Percentiles rank a stretch among this genome's conserved stretches.
phyloP scores from a whole-genome alignment of 2,113 vertebrate species.

The Mormyrus lacerda region DNA sequence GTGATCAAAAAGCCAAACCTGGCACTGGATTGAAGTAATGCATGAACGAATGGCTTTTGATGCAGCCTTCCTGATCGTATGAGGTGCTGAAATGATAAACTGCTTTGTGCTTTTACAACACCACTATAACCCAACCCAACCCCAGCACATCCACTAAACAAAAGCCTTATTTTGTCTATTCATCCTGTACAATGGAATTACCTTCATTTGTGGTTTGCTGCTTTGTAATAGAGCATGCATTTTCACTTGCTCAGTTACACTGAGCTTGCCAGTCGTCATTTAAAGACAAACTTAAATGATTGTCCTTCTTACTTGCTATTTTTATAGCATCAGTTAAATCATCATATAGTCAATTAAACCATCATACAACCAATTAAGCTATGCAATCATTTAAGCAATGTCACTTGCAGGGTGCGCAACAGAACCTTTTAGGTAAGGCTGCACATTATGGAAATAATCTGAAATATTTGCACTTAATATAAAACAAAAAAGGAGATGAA shows the following conservation, averaged over 20 bases:
- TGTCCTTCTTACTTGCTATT: not conserved
- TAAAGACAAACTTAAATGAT: not conserved
- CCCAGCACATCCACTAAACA: not conserved
- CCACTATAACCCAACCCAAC: not conserved
- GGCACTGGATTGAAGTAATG: not conserved
- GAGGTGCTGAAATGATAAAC: not conserved
- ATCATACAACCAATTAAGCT: too few relatives aligned
- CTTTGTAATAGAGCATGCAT: not conserved
- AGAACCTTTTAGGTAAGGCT: not conserved
- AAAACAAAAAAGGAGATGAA: not conserved
- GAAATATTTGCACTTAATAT: not conserved
- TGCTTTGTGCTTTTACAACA: not conserved
- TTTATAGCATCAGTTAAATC: not conserved
- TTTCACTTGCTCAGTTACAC: not conserved
- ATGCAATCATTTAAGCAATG: not conserved
- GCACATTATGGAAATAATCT: not conserved
- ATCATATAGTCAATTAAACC: not conserved
- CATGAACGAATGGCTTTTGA: not conserved
- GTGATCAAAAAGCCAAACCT: not conserved
- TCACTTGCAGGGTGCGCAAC: not conserved
- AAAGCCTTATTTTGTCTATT: not conserved
- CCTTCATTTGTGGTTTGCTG: not conserved
- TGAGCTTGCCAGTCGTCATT: not conserved
- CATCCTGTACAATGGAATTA: not conserved
- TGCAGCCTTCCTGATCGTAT: not conserved